phyloP scores from a whole-genome alignment of 2,797 vertebrate species.

The Melopsittacus undulatus region DNA sequence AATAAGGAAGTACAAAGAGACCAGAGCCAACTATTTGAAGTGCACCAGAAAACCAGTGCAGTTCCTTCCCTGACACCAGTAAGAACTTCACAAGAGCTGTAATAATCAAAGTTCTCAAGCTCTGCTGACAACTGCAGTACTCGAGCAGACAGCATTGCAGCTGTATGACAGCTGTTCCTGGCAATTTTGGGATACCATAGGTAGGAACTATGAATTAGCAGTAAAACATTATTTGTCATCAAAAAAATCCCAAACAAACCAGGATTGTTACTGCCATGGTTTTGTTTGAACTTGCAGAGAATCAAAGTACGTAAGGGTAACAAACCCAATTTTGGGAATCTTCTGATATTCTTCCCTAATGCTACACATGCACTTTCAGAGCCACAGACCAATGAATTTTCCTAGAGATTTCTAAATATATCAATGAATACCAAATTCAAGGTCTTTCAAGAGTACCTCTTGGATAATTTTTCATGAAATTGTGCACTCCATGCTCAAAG shows the following conservation, averaged over 20 bases:
- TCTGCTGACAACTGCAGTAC: constrained; percentile 1
- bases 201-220: background rate
- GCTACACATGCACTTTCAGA: background rate
- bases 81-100: constrained; percentile 21
- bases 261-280: background rate
- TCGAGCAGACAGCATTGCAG: constrained; percentile 30
- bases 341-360: background rate
- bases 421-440: background rate
- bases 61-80: background rate
- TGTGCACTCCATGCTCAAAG: accelerated
- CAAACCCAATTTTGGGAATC: background rate
- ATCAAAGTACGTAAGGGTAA: background rate
- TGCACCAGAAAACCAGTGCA: background rate
- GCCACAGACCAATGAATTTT: background rate
- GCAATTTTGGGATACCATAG: background rate
- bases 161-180: constrained; percentile 53
- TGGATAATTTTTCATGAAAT: background rate
- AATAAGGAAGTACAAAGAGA: background rate
- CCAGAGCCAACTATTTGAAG: background rate
- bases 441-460: background rate
- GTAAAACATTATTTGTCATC: background rate
- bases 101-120: constrained; percentile 21
- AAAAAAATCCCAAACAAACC: background rate
- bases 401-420: background rate
- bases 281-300: background rate